Evolutionary conservation across 2,797 vertebrate genomes (phyloP).

Genomic region (Gadopsis bispinosus): DNA sequence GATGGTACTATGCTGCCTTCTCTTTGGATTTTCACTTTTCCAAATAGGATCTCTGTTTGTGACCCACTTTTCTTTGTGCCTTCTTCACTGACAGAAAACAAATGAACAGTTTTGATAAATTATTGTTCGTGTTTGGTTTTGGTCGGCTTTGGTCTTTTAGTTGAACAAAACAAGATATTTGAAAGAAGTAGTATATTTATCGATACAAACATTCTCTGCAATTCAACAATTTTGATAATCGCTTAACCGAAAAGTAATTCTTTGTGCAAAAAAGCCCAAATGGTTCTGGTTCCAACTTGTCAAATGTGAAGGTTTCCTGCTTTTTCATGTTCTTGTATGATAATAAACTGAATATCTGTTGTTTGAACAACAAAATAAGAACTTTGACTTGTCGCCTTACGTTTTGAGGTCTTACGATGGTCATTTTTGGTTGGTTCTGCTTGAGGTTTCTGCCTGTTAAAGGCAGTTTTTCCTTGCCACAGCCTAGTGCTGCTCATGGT

Average conservation of each 20-base stretch:
- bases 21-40: neutral
- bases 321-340: neutral
- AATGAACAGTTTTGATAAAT: neutral
- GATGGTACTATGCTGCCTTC: neutral
- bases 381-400: neutral
- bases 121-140: neutral
- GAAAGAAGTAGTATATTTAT: neutral
- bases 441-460: too few relatives aligned
- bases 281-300: neutral
- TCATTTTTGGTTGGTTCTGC: too few relatives aligned
- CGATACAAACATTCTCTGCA: too few relatives aligned
- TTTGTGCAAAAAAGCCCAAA: neutral
- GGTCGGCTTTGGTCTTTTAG: too few relatives aligned
- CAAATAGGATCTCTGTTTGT: neutral
- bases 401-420: neutral
- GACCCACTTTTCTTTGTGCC: neutral
- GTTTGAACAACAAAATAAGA: neutral
- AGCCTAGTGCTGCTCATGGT: too few relatives aligned
- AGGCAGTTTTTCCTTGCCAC: too few relatives aligned
- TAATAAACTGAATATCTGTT: neutral
- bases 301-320: neutral
- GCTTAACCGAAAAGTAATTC: neutral
- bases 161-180: neutral
- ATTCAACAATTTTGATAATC: neutral
- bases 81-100: neutral